A percentile compares a stretch with the other conserved stretches of the same genome.
Conservation (phyloP, 1,140 invertebrate species). For the Drosophila pallidifrons region DNA sequence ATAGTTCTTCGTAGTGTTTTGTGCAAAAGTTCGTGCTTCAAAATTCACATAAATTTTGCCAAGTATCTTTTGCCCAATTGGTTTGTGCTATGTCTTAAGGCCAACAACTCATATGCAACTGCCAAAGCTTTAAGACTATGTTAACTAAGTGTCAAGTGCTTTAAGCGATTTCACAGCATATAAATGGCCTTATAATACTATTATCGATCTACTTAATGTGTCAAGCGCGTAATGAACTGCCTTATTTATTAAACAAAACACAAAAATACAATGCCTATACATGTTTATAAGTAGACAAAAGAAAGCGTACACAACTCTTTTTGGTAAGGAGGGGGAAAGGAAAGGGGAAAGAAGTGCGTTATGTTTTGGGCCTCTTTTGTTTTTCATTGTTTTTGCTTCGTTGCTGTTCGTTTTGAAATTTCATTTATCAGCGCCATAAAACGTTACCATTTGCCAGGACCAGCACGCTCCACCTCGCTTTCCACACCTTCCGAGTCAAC, state of each 20-base stretch:
- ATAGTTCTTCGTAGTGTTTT: constrained; percentile 11
- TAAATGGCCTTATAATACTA: constrained; percentile 1
- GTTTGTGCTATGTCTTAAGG: neutral
- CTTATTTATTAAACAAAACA: constrained; percentile 25
- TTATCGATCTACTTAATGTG: constrained; percentile 34
- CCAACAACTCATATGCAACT: constrained; percentile 1
- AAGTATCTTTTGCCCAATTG: constrained; percentile 27
- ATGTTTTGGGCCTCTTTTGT: constrained; percentile 49
- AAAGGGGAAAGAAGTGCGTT: constrained; percentile 34
- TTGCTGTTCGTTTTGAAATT: constrained; percentile 64
- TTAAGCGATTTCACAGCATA: neutral
- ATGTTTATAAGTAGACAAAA: constrained; percentile 4
- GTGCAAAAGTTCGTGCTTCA: constrained; percentile 32
- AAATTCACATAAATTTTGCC: constrained; percentile 54
- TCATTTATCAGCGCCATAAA: constrained; percentile 80
- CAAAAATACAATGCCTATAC: neutral
- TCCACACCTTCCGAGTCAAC: constrained; percentile 14
- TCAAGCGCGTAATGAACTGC: constrained; percentile 35
- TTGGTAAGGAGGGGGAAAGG: neutral
- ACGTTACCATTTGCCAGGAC: constrained; percentile 50
- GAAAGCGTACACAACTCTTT: constrained; percentile 17
- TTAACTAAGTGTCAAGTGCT: constrained; percentile 5
- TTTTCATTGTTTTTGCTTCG: constrained; percentile 56
- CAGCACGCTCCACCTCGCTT: neutral
- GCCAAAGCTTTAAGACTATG: constrained; percentile 1